phyloP scores from a whole-genome alignment of 2,888 invertebrate species.

The Ennomos fuscantarius region DNA sequence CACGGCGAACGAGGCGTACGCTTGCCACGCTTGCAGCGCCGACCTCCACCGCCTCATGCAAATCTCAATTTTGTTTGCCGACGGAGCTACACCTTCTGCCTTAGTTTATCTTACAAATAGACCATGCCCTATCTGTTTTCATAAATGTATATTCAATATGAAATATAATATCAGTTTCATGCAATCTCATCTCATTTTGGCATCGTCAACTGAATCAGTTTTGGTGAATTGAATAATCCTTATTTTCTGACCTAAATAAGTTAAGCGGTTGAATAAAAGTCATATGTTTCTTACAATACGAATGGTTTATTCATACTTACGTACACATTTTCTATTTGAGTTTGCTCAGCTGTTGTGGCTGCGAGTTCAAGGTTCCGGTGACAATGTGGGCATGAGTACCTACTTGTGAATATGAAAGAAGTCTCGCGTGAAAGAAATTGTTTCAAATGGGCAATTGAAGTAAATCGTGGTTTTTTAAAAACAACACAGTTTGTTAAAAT shows the following conservation, averaged over 20 bases:
- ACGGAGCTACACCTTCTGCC: constrained; percentile 70
- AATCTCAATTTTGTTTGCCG: constrained; percentile 82
- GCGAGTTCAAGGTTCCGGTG: constrained; percentile 75
- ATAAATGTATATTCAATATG: constrained; percentile 11
- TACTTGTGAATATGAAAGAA: constrained; percentile 51
- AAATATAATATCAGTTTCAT: neutral
- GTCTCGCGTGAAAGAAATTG: constrained; percentile 44
- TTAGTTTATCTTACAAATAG: constrained; percentile 70
- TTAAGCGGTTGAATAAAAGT: constrained; percentile 25
- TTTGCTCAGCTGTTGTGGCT: constrained; percentile 64
- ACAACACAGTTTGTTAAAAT: constrained; percentile 27
- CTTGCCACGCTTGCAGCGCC: constrained; percentile 57
- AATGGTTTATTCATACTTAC: constrained; percentile 48
- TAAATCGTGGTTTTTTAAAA: constrained; percentile 25
- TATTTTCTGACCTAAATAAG: neutral
- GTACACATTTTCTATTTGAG: constrained; percentile 48
- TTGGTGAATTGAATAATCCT: constrained; percentile 2
- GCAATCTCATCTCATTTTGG: no score
- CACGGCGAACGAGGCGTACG: constrained; percentile 75
- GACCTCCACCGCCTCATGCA: constrained; percentile 74
- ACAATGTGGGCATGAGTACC: constrained; percentile 54
- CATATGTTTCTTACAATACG: constrained; percentile 43
- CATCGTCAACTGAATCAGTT: no score
- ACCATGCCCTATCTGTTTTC: constrained; percentile 29
- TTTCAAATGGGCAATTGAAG: constrained; percentile 33